Base-by-base conservation (phyloP, 1,140 invertebrate species). In the Pogonognathellus flavescens region DNA sequence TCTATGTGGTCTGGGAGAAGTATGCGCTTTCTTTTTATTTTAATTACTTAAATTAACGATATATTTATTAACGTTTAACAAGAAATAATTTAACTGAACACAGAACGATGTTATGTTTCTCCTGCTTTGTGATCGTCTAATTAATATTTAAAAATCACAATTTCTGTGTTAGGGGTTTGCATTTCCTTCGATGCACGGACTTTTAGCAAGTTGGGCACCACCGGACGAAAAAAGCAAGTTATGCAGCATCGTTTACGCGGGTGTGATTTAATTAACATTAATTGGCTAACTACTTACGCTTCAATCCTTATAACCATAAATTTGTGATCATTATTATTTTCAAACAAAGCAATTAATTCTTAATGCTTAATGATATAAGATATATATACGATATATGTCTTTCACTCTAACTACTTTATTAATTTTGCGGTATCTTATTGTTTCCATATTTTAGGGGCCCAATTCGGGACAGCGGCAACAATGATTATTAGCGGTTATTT, bases 181-280 rank as follows among this genome's bases (percentile, higher is more conserved):
- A 7, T 81, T 81, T 93, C 92, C 92, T 50, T 89, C 91, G n/a
- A 92, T 92, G 86, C 92, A 92, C 89, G 90, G 90, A 18, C 90
- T 93, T 72, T 90, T 92, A 87, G 90, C 91, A 5, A 90, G 91
- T 70, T 93, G 92, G 92, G 90, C 91, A 20, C 92, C 92, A 20
- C 91, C 91, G 3, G 83, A 89, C 20, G 92, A 93, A 86, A 90
- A 91, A 66, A 91, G 88, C 83, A 62, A 89, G 31, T 25, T 89
- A 2, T 84, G 83, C n/a, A 88, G 86, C 72, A 50, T 89, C 88
- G 9, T 81, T 89, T 72, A 85, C 49, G 80, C 84, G 25, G 87
- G 86, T 90, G 11, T 89, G 83, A 66, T 31, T 22, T 62, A n/a
- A 62, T 18, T 62, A 57, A 3, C 10, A 57, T 57, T n/a, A 2